phyloP scores from a whole-genome alignment of 2,888 invertebrate genomes.

The Drosophila pegasa region DNA sequence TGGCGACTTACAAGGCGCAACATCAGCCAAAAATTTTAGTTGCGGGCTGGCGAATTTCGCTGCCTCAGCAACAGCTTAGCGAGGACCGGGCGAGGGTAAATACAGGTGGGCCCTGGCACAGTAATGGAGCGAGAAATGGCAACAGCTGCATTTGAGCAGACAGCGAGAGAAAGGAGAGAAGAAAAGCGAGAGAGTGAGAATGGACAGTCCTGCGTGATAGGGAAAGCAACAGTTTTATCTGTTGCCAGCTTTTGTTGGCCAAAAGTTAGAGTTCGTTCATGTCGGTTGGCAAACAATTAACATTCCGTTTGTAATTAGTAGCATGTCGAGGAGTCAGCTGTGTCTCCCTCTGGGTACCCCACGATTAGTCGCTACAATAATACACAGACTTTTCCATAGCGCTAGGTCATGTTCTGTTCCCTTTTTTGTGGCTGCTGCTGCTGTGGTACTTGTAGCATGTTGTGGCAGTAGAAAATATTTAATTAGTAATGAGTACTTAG shows the following conservation, averaged over 20 bases:
- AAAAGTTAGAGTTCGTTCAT: conserved; percentile 66
- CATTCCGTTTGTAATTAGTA: conserved; percentile 73
- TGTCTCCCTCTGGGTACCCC: not conserved
- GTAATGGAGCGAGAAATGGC: conserved; percentile 22
- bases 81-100: conserved; percentile 31
- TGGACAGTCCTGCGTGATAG: not conserved
- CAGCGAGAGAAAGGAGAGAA: not conserved
- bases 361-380: conserved; percentile 18
- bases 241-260: conserved; percentile 38
- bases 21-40: conserved; percentile 56
- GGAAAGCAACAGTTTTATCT: conserved; percentile 35
- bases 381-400: conserved; percentile 19
- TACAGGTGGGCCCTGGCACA: conserved; percentile 14
- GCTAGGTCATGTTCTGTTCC: conserved; percentile 6
- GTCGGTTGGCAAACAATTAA: conserved; percentile 73
- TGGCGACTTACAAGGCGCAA: conserved; percentile 47
- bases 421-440: not conserved
- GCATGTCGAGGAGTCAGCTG: conserved; percentile 32
- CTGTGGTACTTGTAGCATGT: conserved; percentile 10
- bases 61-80: conserved; percentile 54
- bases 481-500: conserved; percentile 46
- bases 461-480: conserved; percentile 34
- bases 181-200: not conserved
- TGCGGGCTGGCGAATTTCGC: conserved; percentile 43
- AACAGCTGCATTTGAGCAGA: conserved; percentile 33